A percentile compares a stretch with the other conserved stretches of the same genome.
Conservation (phyloP, 2,888 invertebrate species). For the Acleris holmiana region DNA sequence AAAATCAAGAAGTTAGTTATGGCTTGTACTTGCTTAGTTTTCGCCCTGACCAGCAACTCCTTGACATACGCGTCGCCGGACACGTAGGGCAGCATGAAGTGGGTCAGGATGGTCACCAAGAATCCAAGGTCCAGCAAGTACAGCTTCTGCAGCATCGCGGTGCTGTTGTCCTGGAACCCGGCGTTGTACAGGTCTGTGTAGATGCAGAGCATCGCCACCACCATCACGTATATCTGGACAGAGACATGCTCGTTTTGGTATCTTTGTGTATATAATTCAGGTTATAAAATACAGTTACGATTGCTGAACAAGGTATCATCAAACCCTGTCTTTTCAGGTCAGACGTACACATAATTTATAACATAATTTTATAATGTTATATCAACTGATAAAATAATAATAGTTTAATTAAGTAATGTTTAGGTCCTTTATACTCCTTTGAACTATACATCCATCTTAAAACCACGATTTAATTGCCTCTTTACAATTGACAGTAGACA, state of each 20-base stretch:
- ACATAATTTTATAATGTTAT: too few relatives aligned
- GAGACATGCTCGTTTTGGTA: neutral
- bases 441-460: too few relatives aligned
- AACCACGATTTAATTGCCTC: too few relatives aligned
- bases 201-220: constrained; percentile 57
- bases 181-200: constrained; percentile 66
- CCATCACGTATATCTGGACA: constrained; percentile 55
- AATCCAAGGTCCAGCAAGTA: constrained; percentile 64
- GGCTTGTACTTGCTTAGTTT: constrained; percentile 47
- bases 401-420: too few relatives aligned
- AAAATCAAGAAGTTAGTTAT: too few relatives aligned
- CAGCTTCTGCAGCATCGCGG: constrained; percentile 48
- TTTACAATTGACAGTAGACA: too few relatives aligned
- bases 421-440: too few relatives aligned
- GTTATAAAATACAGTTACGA: too few relatives aligned
- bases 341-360: too few relatives aligned
- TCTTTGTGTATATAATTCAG: neutral
- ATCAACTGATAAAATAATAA: too few relatives aligned
- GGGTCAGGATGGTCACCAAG: constrained; percentile 58
- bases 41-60: constrained; percentile 47
- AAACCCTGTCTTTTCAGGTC: too few relatives aligned
- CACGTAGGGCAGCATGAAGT: constrained; percentile 52
- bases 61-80: constrained; percentile 44
- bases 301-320: too few relatives aligned
- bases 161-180: constrained; percentile 62